Conservation (phyloP, 1,140 invertebrate species). For the Drosophila pruinosa region DNA sequence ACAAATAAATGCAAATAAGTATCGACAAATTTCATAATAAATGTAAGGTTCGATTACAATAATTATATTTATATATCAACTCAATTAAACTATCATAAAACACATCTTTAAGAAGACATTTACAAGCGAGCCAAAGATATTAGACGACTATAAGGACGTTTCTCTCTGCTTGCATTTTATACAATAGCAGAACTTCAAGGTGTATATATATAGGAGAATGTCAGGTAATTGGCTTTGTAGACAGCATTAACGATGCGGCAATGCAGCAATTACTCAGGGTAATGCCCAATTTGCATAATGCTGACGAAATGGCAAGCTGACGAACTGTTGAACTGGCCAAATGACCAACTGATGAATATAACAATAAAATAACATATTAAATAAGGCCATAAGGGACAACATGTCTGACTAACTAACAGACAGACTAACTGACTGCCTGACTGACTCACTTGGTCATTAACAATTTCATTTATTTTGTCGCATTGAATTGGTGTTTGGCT, state of each 20-base stretch:
- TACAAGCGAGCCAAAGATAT: not conserved
- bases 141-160: not conserved
- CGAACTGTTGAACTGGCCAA: not conserved
- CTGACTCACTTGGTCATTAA: slow-evolving; percentile 51
- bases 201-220: not conserved
- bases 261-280: slow-evolving; percentile 47
- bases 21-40: no score
- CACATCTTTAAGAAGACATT: no score
- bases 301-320: not conserved
- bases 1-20: no score
- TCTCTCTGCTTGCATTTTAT: not conserved
- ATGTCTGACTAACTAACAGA: not conserved
- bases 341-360: slow-evolving; percentile 19
- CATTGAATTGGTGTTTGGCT: slow-evolving; percentile 28
- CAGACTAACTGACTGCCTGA: not conserved
- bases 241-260: slow-evolving; percentile 28
- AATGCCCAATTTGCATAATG: slow-evolving; percentile 56
- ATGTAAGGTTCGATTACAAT: no score
- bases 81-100: no score
- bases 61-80: no score
- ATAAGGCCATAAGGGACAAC: slow-evolving; percentile 18
- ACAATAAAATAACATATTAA: slow-evolving; percentile 65
- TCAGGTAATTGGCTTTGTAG: slow-evolving; percentile 13
- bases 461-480: slow-evolving; percentile 72
- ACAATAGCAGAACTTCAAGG: not conserved